A percentile compares a stretch with the other conserved stretches of the same genome.
Conservation (phyloP, 2,888 invertebrate genomes). For the Pheosia gnoma region DNA sequence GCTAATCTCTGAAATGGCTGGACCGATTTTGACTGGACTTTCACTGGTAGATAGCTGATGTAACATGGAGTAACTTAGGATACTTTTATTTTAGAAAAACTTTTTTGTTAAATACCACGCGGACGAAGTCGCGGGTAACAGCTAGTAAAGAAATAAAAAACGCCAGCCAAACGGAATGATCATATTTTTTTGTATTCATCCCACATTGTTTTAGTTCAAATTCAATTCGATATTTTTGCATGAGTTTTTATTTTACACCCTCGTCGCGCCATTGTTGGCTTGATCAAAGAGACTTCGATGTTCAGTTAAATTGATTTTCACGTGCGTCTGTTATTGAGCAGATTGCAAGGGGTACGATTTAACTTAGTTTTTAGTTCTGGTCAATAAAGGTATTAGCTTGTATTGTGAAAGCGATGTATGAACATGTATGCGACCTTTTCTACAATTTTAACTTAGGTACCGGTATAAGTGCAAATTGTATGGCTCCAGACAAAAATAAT, state of each 20-base stretch:
- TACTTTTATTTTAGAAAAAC: too few relatives aligned
- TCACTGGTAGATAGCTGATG: too few relatives aligned
- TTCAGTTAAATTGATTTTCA: slow-evolving; percentile 43
- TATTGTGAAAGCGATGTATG: background rate
- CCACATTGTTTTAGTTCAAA: slow-evolving; percentile 4
- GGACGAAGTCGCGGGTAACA: too few relatives aligned
- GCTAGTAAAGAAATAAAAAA: background rate
- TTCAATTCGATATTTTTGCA: background rate
- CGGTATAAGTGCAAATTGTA: background rate
- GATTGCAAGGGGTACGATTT: background rate
- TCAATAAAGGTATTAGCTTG: background rate
- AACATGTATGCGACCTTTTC: too few relatives aligned
- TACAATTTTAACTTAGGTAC: too few relatives aligned
- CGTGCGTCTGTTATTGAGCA: slow-evolving; percentile 19
- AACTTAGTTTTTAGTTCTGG: background rate
- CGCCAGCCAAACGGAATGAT: slow-evolving; percentile 1
- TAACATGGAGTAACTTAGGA: too few relatives aligned
- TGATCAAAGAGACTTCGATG: slow-evolving; percentile 45
- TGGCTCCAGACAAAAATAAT: background rate
- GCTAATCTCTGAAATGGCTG: too few relatives aligned
- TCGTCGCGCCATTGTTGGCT: slow-evolving; percentile 25
- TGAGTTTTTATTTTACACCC: slow-evolving; percentile 16
- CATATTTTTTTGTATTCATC: background rate
- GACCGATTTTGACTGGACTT: too few relatives aligned
- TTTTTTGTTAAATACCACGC: too few relatives aligned